These are phyloP conservation scores for Falco cherrug DNA, from an alignment of 2,797 vertebrate species.

Conservation along the genomic window DNA sequence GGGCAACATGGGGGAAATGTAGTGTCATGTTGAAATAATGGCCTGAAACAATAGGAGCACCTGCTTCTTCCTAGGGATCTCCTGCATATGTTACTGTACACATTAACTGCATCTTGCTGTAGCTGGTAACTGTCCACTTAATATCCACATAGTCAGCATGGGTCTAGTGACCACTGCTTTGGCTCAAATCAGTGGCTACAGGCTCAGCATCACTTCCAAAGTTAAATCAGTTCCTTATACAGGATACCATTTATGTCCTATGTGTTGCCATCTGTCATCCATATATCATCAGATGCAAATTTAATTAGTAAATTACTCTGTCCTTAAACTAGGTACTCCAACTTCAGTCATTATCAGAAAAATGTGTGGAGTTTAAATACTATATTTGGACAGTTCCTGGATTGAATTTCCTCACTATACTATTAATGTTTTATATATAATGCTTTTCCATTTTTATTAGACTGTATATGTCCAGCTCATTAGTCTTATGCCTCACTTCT, in stretches of 20 bases:
- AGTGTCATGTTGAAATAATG: constrained; percentile 25
- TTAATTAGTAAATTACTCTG: background rate
- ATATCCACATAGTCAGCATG: constrained; percentile 22
- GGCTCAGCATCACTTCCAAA: background rate
- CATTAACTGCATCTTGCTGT: background rate
- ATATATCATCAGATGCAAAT: constrained; percentile 28
- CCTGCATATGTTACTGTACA: background rate
- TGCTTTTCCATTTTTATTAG: background rate
- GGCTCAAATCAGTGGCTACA: background rate
- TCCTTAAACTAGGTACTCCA: background rate
- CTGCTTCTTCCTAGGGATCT: constrained; percentile 12
- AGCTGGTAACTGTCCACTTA: constrained; percentile 16
- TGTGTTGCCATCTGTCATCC: constrained; percentile 39
- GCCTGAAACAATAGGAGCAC: constrained; percentile 22
- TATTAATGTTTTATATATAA: background rate
- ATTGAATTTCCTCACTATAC: background rate
- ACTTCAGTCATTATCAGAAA: background rate
- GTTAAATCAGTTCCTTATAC: background rate
- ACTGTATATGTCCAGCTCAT: background rate
- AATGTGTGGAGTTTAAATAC: background rate
- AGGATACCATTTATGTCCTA: constrained; percentile 5
- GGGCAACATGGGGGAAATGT: background rate
- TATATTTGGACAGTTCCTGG: background rate
- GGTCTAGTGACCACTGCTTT: background rate
- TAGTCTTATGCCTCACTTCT: background rate